Percentiles rank a stretch among this genome's conserved stretches.
Conservation (phyloP, 2,113 vertebrate species). For the Lampris incognitus region DNA sequence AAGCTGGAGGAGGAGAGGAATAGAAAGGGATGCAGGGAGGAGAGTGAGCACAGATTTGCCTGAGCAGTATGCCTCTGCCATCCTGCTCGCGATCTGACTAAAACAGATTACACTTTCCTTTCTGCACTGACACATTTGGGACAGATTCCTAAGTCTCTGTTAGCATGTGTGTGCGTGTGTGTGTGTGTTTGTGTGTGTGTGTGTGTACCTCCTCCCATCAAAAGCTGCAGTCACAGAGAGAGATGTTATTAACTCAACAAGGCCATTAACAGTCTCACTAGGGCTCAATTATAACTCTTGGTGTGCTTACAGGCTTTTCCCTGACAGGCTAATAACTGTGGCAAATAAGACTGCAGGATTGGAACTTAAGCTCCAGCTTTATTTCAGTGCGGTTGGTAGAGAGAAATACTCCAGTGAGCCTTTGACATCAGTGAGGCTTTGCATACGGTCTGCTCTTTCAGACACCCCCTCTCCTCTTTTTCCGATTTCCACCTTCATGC, state of each 20-base stretch:
- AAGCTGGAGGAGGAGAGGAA: conserved; percentile 40
- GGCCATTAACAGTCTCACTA: conserved; percentile 56
- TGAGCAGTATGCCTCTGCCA: conserved; percentile 36
- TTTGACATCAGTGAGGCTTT: conserved; percentile 57
- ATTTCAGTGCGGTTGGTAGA: conserved; percentile 38
- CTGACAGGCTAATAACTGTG: conserved; percentile 60
- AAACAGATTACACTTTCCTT: conserved; percentile 65
- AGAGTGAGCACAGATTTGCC: conserved; percentile 61
- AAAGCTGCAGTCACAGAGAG: conserved; percentile 45
- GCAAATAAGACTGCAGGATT: conserved; percentile 53
- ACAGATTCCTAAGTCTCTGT: conserved; percentile 55
- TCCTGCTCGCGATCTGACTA: conserved; percentile 67
- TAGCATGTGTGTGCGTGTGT: conserved; percentile 11
- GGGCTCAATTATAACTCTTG: conserved; percentile 65
- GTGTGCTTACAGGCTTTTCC: conserved; percentile 55
- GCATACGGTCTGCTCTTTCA: neutral
- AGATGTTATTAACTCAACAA: conserved; percentile 62
- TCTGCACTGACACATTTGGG: conserved; percentile 71
- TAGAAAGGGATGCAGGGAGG: conserved; percentile 32
- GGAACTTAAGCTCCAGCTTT: conserved; percentile 57
- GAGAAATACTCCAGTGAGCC: conserved; percentile 30
- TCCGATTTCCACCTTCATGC: conserved; percentile 9
- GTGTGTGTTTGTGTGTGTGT: conserved; percentile 38
- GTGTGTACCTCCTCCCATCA: conserved; percentile 22
- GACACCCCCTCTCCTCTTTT: conserved; percentile 16